phyloP scores from a whole-genome alignment of 2,113 vertebrate genomes.

The Centropus unirufus region DNA sequence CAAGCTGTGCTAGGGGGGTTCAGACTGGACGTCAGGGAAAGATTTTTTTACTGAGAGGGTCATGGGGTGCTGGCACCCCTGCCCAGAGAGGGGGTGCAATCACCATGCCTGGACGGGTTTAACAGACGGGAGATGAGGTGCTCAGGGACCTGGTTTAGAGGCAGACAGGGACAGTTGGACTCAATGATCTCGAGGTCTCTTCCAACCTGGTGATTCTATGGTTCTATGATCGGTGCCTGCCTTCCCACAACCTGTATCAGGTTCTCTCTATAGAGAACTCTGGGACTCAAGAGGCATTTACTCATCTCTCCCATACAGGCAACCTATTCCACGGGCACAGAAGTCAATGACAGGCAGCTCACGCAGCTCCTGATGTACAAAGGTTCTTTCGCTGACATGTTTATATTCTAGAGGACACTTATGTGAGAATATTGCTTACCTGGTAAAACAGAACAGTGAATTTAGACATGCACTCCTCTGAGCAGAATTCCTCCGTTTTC shows the following conservation, averaged over 20 bases:
- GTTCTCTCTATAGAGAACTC: background rate
- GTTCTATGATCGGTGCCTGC: background rate
- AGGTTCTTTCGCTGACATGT: background rate
- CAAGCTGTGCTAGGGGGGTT: no score
- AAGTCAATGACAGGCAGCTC: background rate
- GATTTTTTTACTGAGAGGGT: no score
- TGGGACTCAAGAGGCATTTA: background rate
- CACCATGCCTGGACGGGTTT: no score
- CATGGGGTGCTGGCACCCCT: no score
- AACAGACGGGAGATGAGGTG: no score
- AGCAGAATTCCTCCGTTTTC: conserved; percentile 91
- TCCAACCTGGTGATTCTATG: no score
- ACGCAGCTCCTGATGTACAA: background rate
- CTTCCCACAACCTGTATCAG: background rate
- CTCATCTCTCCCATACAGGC: background rate
- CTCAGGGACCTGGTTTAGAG: no score
- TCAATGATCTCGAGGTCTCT: no score
- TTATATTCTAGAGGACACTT: background rate
- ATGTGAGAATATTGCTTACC: conserved; percentile 68
- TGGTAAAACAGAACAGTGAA: conserved; percentile 94
- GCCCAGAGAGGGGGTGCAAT: no score
- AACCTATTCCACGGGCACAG: background rate
- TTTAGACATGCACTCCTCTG: conserved; percentile 91
- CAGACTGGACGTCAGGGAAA: no score
- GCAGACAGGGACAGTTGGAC: no score